Conservation (phyloP, 2,797 vertebrate species). For the Heteromormyrus szaboi region DNA sequence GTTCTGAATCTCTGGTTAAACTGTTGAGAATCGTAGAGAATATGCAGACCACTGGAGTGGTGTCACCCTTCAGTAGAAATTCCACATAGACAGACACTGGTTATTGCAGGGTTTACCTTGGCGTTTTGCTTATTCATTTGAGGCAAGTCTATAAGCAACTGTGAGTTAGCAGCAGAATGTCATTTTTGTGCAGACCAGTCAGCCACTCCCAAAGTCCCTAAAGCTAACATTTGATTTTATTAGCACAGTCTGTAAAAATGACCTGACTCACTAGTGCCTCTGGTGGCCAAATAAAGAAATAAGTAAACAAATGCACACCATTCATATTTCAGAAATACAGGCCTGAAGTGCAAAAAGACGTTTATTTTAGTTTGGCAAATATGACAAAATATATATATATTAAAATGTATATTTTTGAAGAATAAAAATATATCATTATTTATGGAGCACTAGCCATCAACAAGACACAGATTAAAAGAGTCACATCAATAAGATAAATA, state of each 20-base stretch:
- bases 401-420: background rate
- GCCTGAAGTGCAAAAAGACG: background rate
- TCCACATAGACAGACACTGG: slow-evolving; percentile 46
- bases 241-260: slow-evolving; percentile 48
- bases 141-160: slow-evolving; percentile 50
- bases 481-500: background rate
- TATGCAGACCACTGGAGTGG: slow-evolving; percentile 40
- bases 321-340: background rate
- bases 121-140: slow-evolving; percentile 43
- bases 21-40: slow-evolving; percentile 38
- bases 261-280: slow-evolving; percentile 27
- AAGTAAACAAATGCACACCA: background rate
- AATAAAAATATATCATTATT: background rate
- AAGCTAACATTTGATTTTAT: slow-evolving; percentile 22
- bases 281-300: slow-evolving; percentile 2
- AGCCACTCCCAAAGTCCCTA: slow-evolving; percentile 42
- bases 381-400: background rate
- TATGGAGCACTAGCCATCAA: background rate
- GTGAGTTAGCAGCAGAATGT: slow-evolving; percentile 49
- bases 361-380: background rate
- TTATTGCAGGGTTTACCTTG: slow-evolving; percentile 56
- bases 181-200: slow-evolving; percentile 38
- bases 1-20: slow-evolving; percentile 49
- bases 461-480: background rate
- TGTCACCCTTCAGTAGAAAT: slow-evolving; percentile 46